Evolutionary conservation across 2,113 vertebrate genomes (phyloP).

Genomic region (Nyctibius bracteatus): DNA sequence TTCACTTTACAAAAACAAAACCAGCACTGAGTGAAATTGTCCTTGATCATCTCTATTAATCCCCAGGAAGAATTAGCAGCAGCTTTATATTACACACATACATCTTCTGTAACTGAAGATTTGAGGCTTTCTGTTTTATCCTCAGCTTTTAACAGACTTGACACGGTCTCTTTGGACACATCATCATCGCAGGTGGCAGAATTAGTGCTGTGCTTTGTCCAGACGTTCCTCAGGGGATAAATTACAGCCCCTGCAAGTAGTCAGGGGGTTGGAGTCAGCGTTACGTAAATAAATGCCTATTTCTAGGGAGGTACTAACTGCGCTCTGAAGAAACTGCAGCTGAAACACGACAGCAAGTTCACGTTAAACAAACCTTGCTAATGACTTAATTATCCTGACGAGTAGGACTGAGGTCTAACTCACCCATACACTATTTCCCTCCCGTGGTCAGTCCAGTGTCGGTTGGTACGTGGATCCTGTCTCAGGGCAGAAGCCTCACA

Average conservation of each 20-base stretch:
- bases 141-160: background rate
- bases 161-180: background rate
- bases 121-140: background rate
- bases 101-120: slow-evolving; percentile 4
- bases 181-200: slow-evolving; percentile 4
- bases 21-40: background rate
- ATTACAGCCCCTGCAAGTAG: background rate
- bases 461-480: accelerated
- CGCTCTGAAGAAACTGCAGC: background rate
- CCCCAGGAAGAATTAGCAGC: slow-evolving; percentile 35
- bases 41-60: slow-evolving; percentile 34
- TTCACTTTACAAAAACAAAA: background rate
- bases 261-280: background rate
- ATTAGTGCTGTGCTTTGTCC: slow-evolving; percentile 10
- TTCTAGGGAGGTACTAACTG: background rate
- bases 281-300: slow-evolving; percentile 16
- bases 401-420: background rate
- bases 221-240: background rate
- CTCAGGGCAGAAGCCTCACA: background rate
- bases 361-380: background rate
- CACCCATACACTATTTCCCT: background rate
- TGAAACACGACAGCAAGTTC: background rate
- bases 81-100: background rate
- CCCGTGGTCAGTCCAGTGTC: background rate
- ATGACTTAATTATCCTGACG: background rate